Base-by-base conservation (phyloP, 2,797 vertebrate species). In the Zenarchopterus dispar region DNA sequence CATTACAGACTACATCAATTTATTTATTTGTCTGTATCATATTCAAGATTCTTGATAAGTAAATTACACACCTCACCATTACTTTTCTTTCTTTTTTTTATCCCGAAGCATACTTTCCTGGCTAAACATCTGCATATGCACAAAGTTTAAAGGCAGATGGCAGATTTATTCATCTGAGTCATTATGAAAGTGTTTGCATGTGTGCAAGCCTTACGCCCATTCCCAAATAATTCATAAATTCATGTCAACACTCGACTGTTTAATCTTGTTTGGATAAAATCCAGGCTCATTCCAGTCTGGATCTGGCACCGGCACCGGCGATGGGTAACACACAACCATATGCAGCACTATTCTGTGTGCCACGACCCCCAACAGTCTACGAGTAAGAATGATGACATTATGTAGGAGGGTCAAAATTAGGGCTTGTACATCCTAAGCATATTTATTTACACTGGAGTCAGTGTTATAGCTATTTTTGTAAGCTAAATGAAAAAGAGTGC, bases 221-320 rank as follows among this genome's bases (percentile, higher is more conserved):
- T 74, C 24, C 57, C 66, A 43, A 80, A 80, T 76, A 70, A 77
- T 78, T 81, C 77, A 75, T 70, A 72, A 67, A 70, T 74, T 62
- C 33, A 62, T 75, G 81, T 85, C 82, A 81, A 86, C 82, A 73
- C 71, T 69, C 63, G 59, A 47, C 19, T 56, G 53, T 84, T 84
- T 84, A 82, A 86, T 88, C 75, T 81, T 70, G 73, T 84, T 82
- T 84, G 80, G 76, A 88, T 74, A 73, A 46, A 78, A 77, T 70
- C 77, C 82, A 88, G 80, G 50, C 81, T 72, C 78, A 77, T 73
- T 81, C 75, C 67, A 64, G 10, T 64, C 65, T 42, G 55, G 69
- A 79, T 82, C 73, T 31, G 44, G 70, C 56, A 55, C 71, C 23
- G 44, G 70, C 56, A 52, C 44, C 18, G 67, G 45, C 23, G 19